Base-by-base conservation (phyloP, 23 tunicate species). In the Trididemnum nubilum region DNA sequence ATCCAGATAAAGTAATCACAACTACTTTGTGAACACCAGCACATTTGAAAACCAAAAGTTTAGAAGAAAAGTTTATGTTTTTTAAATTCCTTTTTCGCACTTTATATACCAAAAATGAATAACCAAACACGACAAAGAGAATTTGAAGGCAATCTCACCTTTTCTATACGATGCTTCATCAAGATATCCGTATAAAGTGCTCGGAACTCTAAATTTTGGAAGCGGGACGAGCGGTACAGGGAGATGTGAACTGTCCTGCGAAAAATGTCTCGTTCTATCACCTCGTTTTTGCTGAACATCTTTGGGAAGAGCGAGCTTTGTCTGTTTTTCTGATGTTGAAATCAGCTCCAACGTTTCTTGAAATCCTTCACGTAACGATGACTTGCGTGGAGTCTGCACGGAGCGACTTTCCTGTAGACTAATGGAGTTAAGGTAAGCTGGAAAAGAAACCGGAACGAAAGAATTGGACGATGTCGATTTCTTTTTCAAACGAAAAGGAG, bases 171-270 rank as follows among this genome's bases (percentile, higher is more conserved):
- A 12, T 31, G 38, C 37, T 31, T 81, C 31, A 24, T 85, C 83
- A 4, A 77, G 76, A 64, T 85, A 78, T 19, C 83, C 83, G 33
- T 77, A 77, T 36, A 77, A 39, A 2, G 71, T 24, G 31, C 83
- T 85, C 2, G 76, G 31, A 12, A 77, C 49, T 44, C 50, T 67
- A 49, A 83, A 83, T 52, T 64, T 40, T 15, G 39, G 51, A 7
- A 49, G 50, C 27, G 64, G 83, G 2, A 58, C 36, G 27, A 87
- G 27, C 19, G 92, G 92, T 15, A 87, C 82, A 9, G 92, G 92
- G 22, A 87, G 35, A 63, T 81, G 75, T 0, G 82, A 65, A 24
- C 18, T 5, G 22, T n/a, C 66, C 27, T 21, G 28, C n/a, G 22
- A 4, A n/a, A n/a, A n/a, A 9, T 9, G 12, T 15, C 54, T 44